Evolutionary conservation across 2,113 vertebrate species (phyloP), one percentile per base, ranked within the genome.

Genomic region (Daubentonia madagascariensis): DNA sequence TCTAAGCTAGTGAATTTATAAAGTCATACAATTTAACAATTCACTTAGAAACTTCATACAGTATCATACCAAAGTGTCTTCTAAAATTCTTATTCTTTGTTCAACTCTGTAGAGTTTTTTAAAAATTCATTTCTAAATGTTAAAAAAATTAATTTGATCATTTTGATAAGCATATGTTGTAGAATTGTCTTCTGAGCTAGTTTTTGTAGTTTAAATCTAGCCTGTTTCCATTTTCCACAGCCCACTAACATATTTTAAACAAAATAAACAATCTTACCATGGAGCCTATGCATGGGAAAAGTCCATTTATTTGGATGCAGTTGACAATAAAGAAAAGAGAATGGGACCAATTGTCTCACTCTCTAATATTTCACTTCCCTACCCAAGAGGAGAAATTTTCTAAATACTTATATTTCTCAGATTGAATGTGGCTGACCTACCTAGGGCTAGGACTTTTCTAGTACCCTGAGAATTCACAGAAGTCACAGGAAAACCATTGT

Each of bases 121-220:
- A n/a, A 52, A 95, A 91, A 76, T n/a, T 59, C 14, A 52, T 43
- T 84, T 88, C n/a, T 80, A 80, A 68, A 45, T 45, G 61, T 30
- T 91, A 91, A 89, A 93, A 81, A 68, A 65, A 45, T 13, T 63
- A 30, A 1, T 80, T 80, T 61, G 63, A 61, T 22, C 32, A 50
- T 57, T 87, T 97, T 59, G 57, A 94, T 86, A 90, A 52, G 48
- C 1, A 61, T n/a, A 16, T 61, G 12, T 3, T 86, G 20, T 52
- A 76, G 13, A 78, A 40, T 40, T 96, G 48, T 11, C 75, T 86
- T 90, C n/a, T 90, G 59, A 61, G 35, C 11, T 50, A 83, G 45
- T 30, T 96, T 89, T 81, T 59, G 5, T 94, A 17, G 35, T 70
- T 94, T 92, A 80, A 96, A 78, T 90, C 61, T 50, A 87, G 23